Base-by-base conservation (phyloP, 2,797 vertebrate genomes). In the Trematomus bernacchii region DNA sequence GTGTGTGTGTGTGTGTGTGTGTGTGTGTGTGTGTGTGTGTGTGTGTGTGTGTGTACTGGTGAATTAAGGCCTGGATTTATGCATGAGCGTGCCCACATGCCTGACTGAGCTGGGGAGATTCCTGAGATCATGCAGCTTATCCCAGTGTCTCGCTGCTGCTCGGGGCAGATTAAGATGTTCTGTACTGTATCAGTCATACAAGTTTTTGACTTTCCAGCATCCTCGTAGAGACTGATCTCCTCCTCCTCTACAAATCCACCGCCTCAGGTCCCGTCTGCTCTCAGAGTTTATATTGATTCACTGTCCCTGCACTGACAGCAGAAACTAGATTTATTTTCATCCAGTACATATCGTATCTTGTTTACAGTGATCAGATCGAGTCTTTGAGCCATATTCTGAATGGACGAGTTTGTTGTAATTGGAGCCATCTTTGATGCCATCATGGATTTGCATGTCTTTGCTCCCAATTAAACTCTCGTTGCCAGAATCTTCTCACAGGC, bases 381-480 rank as follows among this genome's bases (percentile, higher is more conserved):
- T 74, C 44, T 16, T 44, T 46, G 10, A 50, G 42, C 4, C 1
- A 4, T 7, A 4, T 8, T 51, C 37, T 16, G 68, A 72, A 47
- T 0, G 15, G 18, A 55, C 30, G 16, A 18, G 71, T 86, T 74
- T 75, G 18, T 80, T 13, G 66, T 50, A 47, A 63, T 15, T 54
- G 71, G 62, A 1, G 66, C 8, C 8, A 44, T 10, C 69, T 82
- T 83, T 83, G 79, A 86, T 80, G 76, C 65, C 13, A 19, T n/a
- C 0, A 18, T 60, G 23, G 73, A 70, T 80, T 73, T 70, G 40
- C 71, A 82, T 66, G 48, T 70, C 58, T 16, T 48, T 42, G 55
- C 78, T 76, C 84, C 76, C 71, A 88, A 85, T 92, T 90, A 90
- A 87, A 85, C 65, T 64, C 50, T 14, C 3, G 4, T 40, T 55